Evolutionary conservation across 2,888 invertebrate species (phyloP).

Genomic region (Melieria picta): DNA sequence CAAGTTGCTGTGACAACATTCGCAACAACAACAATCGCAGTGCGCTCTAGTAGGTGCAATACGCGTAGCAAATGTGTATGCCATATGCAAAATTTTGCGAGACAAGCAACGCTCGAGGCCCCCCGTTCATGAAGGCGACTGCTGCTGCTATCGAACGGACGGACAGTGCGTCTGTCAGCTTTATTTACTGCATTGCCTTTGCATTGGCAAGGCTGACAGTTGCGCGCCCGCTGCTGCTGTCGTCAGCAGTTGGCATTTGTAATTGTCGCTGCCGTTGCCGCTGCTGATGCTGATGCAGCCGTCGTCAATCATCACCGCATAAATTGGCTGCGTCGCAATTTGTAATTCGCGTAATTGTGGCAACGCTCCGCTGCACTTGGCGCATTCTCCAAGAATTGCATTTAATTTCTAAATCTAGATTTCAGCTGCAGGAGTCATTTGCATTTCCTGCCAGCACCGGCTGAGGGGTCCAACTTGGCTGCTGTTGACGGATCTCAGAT

Average conservation of each 20-base stretch:
- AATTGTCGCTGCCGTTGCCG: not conserved
- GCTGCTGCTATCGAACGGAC: too few relatives aligned
- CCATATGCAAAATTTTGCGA: not conserved
- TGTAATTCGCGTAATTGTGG: slow-evolving; percentile 33
- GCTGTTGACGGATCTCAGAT: not conserved
- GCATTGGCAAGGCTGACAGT: too few relatives aligned
- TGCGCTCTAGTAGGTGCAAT: not conserved
- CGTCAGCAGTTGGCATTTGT: not conserved
- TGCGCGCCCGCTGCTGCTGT: not conserved
- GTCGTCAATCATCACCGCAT: slow-evolving; percentile 28
- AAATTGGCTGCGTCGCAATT: slow-evolving; percentile 33
- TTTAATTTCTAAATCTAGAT: not conserved
- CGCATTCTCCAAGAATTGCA: not conserved
- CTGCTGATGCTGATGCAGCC: not conserved
- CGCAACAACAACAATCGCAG: not conserved
- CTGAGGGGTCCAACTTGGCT: not conserved
- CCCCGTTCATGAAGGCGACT: too few relatives aligned
- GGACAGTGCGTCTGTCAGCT: too few relatives aligned
- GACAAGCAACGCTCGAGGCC: too few relatives aligned
- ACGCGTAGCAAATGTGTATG: not conserved
- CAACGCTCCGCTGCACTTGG: slow-evolving; percentile 14
- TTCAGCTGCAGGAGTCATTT: slow-evolving; percentile 21
- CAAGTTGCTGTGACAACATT: too few relatives aligned
- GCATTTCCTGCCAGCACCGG: slow-evolving; percentile 19
- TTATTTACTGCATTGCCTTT: too few relatives aligned